Evolutionary conservation across 1,140 invertebrate genomes (phyloP), one percentile per base, ranked within the genome.

Genomic region (Drosophila nebulosa): DNA sequence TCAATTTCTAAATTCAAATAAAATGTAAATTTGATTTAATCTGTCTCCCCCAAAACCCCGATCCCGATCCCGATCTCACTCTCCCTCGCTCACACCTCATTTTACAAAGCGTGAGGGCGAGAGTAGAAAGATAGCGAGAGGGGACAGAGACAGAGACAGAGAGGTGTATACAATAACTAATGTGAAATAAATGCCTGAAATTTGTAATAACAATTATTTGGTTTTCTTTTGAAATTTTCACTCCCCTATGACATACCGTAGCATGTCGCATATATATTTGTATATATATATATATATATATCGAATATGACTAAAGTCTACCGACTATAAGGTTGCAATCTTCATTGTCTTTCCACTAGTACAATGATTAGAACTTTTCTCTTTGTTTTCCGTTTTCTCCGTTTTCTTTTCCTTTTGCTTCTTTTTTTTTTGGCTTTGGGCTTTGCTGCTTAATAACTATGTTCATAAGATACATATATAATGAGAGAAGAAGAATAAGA

Each of bases 181-280:
- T 73, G 32, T 73, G 32, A 64, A 64, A 79, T 72, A 63, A 68
- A 72, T 72, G 71, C 67, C 42, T 74, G 39, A 72, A 74, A 74
- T 78, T 77, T 77, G 55, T 32, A 46, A 46, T 46, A 46, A 46
- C 39, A 46, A 46, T 46, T 73, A 64, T 64, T 76, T 46, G 39
- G 39, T 18, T 18, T 46, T 46, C 9, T 10, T n/a, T 21, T 46
- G 16, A 46, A 46, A 46, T 46, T 46, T 46, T 46, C 39, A 46
- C 39, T 21, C 39, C 21, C 16, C 39, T 46, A 46, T 46, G 9
- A 46, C 35, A 36, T 10, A 35, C 10, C 10, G 2, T 35, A 35
- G 7, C 10, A n/a, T n/a, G n/a, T n/a, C n/a, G n/a, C n/a, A n/a
- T n/a, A n/a, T n/a, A n/a, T n/a, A n/a, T n/a, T n/a, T n/a, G n/a